These are phyloP conservation scores for Netelia virgata DNA, from an alignment of 2,888 invertebrate species.

Conservation along the genomic window DNA sequence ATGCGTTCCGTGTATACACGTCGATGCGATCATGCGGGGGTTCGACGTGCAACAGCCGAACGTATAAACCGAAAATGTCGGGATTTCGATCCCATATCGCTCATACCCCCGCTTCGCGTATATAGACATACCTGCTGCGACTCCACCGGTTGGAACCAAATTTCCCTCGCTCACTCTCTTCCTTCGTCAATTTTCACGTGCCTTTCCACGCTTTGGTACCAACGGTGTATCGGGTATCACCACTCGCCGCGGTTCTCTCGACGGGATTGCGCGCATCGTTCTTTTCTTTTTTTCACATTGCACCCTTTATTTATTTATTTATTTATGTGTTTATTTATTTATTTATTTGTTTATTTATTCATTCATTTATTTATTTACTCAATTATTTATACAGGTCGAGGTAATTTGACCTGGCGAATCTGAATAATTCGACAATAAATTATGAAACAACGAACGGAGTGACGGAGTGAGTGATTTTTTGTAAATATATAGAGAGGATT, in stretches of 20 bases:
- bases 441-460: too few relatives aligned
- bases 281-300: too few relatives aligned
- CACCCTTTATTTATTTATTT: not conserved
- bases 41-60: constrained; percentile 50
- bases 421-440: too few relatives aligned
- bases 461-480: too few relatives aligned
- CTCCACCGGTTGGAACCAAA: constrained; percentile 37
- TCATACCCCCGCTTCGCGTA: constrained; percentile 60
- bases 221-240: not conserved
- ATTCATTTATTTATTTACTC: not conserved
- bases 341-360: not conserved
- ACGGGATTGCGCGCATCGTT: not conserved
- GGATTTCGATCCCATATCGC: constrained; percentile 70
- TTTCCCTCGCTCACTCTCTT: constrained; percentile 50
- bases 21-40: constrained; percentile 26
- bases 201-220: constrained; percentile 12
- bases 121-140: constrained; percentile 6
- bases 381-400: not conserved
- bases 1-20: constrained; percentile 7
- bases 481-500: too few relatives aligned
- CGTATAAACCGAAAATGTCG: constrained; percentile 72
- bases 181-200: constrained; percentile 58
- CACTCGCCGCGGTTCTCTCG: not conserved
- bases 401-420: not conserved
- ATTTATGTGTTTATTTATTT: not conserved